Base-by-base conservation (phyloP, 2,888 invertebrate genomes). In the Omphaloscelis lunosa region DNA sequence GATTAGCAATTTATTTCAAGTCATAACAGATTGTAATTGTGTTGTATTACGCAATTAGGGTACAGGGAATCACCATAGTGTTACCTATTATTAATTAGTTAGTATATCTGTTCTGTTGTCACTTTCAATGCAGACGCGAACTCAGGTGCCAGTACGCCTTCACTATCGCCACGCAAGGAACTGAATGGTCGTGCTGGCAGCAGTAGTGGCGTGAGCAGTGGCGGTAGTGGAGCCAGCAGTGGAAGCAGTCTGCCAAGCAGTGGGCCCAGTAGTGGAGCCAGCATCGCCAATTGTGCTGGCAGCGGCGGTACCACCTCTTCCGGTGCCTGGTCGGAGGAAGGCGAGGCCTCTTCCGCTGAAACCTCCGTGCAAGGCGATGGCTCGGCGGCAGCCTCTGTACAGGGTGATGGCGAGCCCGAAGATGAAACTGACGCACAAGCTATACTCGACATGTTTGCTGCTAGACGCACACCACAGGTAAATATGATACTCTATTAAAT, bases 331-430 rank as follows among this genome's bases (percentile, higher is more conserved):
- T 98, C 98, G 80, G 98, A 98, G 94, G 83, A 84, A 34, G 98
- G 98, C 73, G 98, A 98, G 90, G 98, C 98, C 89, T 97, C 98
- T 79, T 98, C 98, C 66, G 98, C 98, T 86, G 97, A 98, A 87
- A 97, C 98, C 84, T 98, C 98, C 69, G 97, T 98, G 89, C 97
- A 98, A 79, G 98, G 98, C 77, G 98, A 98, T 90, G 98, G 98
- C 90, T 97, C 97, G 80, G 98, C 98, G 86, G 97, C 98, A 86
- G 97, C 97, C 85, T 98, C 98, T 69, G 97, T 98, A 89, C 97
- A 98, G 82, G 97, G 97, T 83, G 98, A 98, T 90, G 83, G 83
- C 7, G 86, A 86, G 51, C 65, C 51, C 17, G 79, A 83, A 86
- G 98, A 98, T 82, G 98, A 98, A 85, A 97, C 96, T 87, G 98